Conservation (phyloP, 2,888 invertebrate species). For the Schizotus pectinicornis region DNA sequence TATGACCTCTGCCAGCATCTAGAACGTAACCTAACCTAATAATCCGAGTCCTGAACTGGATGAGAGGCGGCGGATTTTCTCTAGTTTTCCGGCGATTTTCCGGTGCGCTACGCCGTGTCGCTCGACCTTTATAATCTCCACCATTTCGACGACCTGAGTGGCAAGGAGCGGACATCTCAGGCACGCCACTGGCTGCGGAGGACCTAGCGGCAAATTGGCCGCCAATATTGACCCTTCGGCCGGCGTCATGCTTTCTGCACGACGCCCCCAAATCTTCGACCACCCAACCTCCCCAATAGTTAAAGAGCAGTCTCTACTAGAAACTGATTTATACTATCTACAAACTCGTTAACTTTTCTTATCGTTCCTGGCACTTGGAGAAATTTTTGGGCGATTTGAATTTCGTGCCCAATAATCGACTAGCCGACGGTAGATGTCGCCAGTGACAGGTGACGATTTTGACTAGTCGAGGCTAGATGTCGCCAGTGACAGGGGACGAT, state of each 20-base stretch:
- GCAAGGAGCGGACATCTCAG: neutral
- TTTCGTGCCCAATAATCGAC: too few relatives aligned
- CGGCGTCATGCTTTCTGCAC: slow-evolving; percentile 11
- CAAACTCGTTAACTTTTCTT: too few relatives aligned
- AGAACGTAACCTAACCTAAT: slow-evolving; percentile 22
- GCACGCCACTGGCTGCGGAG: neutral
- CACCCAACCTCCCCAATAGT: too few relatives aligned
- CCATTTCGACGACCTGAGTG: slow-evolving; percentile 3
- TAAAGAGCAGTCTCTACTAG: too few relatives aligned
- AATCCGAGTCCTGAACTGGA: slow-evolving; percentile 1
- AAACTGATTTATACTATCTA: too few relatives aligned
- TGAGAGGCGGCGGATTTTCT: slow-evolving; percentile 3
- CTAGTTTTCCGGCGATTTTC: slow-evolving; percentile 9
- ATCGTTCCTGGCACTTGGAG: too few relatives aligned
- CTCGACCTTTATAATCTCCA: slow-evolving; percentile 7
- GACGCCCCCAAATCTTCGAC: too few relatives aligned
- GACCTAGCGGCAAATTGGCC: slow-evolving; percentile 11
- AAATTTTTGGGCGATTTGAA: too few relatives aligned
- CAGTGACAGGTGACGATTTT: too few relatives aligned
- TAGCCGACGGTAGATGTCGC: too few relatives aligned
- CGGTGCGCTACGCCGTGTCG: slow-evolving; percentile 14
- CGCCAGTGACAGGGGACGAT: too few relatives aligned
- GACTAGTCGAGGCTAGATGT: too few relatives aligned
- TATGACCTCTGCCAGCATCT: slow-evolving; percentile 17
- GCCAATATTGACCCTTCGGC: slow-evolving; percentile 4